Conservation (phyloP, 2,113 vertebrate species). For the Laticauda laticaudata region DNA sequence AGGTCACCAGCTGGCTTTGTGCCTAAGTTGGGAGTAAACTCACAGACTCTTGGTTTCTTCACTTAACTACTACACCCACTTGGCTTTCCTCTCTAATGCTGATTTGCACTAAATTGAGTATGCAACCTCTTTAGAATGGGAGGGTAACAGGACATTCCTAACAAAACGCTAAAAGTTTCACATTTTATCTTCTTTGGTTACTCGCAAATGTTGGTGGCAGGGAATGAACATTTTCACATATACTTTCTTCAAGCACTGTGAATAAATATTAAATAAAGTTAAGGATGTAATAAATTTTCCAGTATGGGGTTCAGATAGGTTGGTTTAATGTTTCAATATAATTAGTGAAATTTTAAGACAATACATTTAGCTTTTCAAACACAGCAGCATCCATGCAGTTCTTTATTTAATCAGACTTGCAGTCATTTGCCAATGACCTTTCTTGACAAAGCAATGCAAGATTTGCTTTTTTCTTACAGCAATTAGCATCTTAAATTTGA, state of each 20-base stretch:
- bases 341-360: not conserved
- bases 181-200: not conserved
- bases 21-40: not conserved
- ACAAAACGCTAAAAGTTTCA: not conserved
- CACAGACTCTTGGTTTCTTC: not conserved
- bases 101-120: not conserved
- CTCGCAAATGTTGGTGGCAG: not conserved
- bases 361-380: not conserved
- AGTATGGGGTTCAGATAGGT: not conserved
- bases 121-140: not conserved
- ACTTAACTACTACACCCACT: not conserved
- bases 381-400: not conserved
- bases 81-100: not conserved
- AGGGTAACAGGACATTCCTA: not conserved
- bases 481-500: not conserved
- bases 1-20: not conserved
- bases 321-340: not conserved
- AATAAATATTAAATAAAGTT: not conserved
- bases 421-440: not conserved
- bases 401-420: not conserved
- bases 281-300: not conserved
- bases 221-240: not conserved
- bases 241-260: not conserved
- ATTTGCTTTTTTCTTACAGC: conserved; percentile 19
- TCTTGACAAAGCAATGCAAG: conserved; percentile 24